Evolutionary conservation across 2,888 invertebrate genomes (phyloP), one percentile per base, ranked within the genome.

Genomic region (Tachina lurida): DNA sequence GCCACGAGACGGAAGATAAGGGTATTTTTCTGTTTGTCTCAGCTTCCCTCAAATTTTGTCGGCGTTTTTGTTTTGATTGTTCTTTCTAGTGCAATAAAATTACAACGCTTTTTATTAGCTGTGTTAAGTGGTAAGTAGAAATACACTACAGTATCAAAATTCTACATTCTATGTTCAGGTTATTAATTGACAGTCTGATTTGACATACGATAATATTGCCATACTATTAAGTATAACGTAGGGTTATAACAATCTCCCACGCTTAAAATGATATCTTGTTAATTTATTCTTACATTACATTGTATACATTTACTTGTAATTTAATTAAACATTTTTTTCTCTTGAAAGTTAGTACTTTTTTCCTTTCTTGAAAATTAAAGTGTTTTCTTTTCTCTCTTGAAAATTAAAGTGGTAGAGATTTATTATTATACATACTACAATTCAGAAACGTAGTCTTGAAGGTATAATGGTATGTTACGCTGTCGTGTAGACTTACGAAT

Each of bases 381-480:
- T 49, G 47, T 49, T 49, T 47, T 47, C 5, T 13, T 13, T 49
- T 15, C 4, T 49, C 15, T 49, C 4, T 49, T 15, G 12, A 49
- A 49, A 13, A 13, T 49, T 15, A 12, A 49, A 12, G 15, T 49
- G 47, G 15, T 49, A 31, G 3, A 31, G 31, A 31, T 31, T 31
- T 31, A 31, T 31, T 31, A 31, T 3, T 31, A 31, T 31, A 31
- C 3, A 13, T 49, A 47, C 13, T 47, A 47, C 13, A 13, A 49
- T 49, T 49, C 15, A 1, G 15, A 49, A 49, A 49, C 47, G 47
- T 49, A 49, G 47, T 49, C 15, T 49, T 49, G 47, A 49, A 70
- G 68, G 17, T 54, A 70, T 41, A 17, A 39, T 54, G 52, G 52
- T 22, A 31, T 70, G 17, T 54, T 54, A 12, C 54, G 68, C 31